phyloP scores from a whole-genome alignment of 1,140 invertebrate species.

The Zaprionus capensis region DNA sequence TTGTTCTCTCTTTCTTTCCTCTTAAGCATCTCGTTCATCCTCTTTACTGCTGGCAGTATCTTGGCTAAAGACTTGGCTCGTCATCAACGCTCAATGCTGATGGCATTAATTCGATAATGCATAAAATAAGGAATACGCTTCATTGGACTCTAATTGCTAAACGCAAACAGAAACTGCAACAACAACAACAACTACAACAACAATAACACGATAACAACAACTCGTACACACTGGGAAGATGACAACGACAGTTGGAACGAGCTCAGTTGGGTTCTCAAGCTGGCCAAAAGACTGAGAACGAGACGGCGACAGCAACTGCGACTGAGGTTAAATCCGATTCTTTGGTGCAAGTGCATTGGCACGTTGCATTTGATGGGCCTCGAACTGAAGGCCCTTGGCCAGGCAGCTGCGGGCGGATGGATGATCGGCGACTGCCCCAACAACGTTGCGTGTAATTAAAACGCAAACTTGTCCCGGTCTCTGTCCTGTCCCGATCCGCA shows the following conservation, averaged over 20 bases:
- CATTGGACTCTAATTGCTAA: slow-evolving; percentile 81
- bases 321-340: slow-evolving; percentile 1
- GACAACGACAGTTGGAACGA: slow-evolving; percentile 44
- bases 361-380: slow-evolving; percentile 44
- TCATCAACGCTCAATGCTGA: slow-evolving; percentile 49
- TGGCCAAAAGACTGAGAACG: slow-evolving; percentile 13
- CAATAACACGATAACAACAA: slow-evolving; percentile 29
- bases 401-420: slow-evolving; percentile 31
- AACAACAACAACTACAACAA: slow-evolving; percentile 25
- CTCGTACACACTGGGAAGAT: slow-evolving; percentile 31
- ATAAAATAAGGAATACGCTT: slow-evolving; percentile 81
- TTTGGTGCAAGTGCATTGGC: slow-evolving; percentile 37
- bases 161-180: slow-evolving; percentile 65
- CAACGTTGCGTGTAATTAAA: slow-evolving; percentile 80
- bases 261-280: slow-evolving; percentile 31
- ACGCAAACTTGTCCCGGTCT: slow-evolving; percentile 64
- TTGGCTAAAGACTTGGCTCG: slow-evolving; percentile 23
- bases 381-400: slow-evolving; percentile 28
- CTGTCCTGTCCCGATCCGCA: not conserved
- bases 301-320: not conserved
- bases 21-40: not conserved
- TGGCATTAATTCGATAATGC: slow-evolving; percentile 81
- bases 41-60: slow-evolving; percentile 17
- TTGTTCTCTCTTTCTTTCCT: not conserved
- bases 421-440: slow-evolving; percentile 50